These are phyloP conservation scores for Pogonomyrmex californicus DNA, from an alignment of 1,140 invertebrate genomes.

Conservation along the genomic window DNA sequence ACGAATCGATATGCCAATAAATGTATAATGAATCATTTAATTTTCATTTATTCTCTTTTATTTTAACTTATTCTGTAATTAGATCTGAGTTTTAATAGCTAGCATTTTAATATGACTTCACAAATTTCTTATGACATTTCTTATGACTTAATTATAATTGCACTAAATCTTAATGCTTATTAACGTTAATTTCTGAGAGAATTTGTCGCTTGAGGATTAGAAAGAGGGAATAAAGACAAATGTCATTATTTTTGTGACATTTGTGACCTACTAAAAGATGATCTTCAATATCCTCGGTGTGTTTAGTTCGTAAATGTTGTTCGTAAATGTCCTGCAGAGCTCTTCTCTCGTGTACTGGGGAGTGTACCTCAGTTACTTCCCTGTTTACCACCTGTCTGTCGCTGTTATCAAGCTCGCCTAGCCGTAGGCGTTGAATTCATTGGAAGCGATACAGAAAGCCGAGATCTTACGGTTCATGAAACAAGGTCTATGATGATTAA, in stretches of 20 bases:
- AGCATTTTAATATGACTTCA: background rate
- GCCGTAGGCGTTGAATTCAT: conserved; percentile 61
- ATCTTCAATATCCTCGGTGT: conserved; percentile 10
- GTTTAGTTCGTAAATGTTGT: conserved; percentile 36
- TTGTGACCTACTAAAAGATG: conserved; percentile 37
- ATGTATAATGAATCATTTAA: conserved; percentile 5
- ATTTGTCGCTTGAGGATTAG: background rate
- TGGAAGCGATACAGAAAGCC: conserved; percentile 39
- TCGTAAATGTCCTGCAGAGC: conserved; percentile 10
- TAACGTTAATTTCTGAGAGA: background rate
- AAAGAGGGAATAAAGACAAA: too few relatives aligned
- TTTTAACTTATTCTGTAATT: conserved; percentile 6
- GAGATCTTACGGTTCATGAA: conserved; percentile 26
- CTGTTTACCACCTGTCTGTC: conserved; percentile 56
- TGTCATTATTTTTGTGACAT: conserved; percentile 24
- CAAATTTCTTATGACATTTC: background rate
- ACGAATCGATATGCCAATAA: conserved; percentile 12
- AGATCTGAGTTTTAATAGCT: background rate
- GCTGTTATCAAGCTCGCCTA: conserved; percentile 52
- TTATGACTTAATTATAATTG: background rate
- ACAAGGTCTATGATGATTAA: conserved; percentile 28
- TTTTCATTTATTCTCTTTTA: background rate
- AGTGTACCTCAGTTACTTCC: conserved; percentile 45
- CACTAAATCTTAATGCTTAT: conserved; percentile 1
- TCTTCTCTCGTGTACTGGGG: conserved; percentile 26